Evolutionary conservation across 2,888 invertebrate species (phyloP).

Genomic region (Phyto melanocephala): DNA sequence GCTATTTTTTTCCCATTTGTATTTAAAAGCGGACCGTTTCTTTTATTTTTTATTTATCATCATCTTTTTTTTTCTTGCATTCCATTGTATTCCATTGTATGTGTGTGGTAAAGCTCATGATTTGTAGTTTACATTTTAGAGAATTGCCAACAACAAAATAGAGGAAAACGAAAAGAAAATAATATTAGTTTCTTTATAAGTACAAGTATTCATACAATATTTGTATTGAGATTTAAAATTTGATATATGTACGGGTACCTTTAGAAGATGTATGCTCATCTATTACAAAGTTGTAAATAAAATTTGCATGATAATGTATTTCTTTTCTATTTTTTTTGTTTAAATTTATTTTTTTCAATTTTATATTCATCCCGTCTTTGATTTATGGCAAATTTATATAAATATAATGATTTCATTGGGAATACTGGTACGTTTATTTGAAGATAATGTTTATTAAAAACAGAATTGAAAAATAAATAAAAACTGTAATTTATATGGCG

Average conservation of each 20-base stretch:
- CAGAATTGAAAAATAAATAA: neutral
- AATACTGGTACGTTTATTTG: conserved; percentile 13
- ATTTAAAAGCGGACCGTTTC: conserved; percentile 43
- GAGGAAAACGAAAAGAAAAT: neutral
- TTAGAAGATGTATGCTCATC: conserved; percentile 40
- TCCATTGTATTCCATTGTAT: conserved; percentile 34
- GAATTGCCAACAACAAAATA: conserved; percentile 37
- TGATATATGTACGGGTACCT: conserved; percentile 53
- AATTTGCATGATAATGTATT: conserved; percentile 67
- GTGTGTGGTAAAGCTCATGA: conserved; percentile 64
- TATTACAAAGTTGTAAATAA: conserved; percentile 67
- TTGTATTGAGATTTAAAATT: conserved; percentile 63
- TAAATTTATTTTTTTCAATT: conserved; percentile 31
- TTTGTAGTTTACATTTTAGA: conserved; percentile 61
- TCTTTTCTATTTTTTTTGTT: neutral
- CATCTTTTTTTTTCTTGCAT: neutral
- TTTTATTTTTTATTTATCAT: neutral
- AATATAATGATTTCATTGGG: conserved; percentile 59
- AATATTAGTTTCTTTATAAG: neutral
- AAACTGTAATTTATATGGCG: neutral
- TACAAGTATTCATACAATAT: conserved; percentile 23
- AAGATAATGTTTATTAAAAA: neutral
- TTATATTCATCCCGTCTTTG: conserved; percentile 51
- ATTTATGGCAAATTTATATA: conserved; percentile 60
- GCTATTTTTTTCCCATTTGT: neutral